Base-by-base conservation (phyloP, 2,113 vertebrate genomes). In the Hyaena hyaena region DNA sequence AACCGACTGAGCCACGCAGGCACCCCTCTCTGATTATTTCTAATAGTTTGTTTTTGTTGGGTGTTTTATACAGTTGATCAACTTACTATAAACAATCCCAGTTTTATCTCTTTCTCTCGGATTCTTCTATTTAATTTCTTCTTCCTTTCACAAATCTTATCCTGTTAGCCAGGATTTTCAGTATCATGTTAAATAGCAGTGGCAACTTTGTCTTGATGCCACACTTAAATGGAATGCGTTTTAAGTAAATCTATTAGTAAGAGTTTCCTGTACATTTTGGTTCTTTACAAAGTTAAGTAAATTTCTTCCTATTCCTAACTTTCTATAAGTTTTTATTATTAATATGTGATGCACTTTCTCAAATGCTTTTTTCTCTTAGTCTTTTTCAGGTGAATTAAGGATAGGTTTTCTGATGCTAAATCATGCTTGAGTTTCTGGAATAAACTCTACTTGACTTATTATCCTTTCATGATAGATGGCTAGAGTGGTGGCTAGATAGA, bases 181-280 rank as follows among this genome's bases (percentile, higher is more conserved):
- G 12, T n/a, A 66, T 73, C 21, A 87, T 71, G 55, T 91, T 93
- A 79, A 84, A 71, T 14, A 91, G 53, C 12, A 71, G 61, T 81
- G 24, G 10, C 43, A 82, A 80, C 1, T 19, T 76, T 82, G 17
- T 80, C 43, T 88, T 84, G 28, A 92, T 89, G 39, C 23, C 14
- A 92, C 4, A 53, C 35, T 74, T 89, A 85, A 43, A 28, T 35
- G 5, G 26, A 94, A 74, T 65, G 33, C 68, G 48, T 88, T 93
- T 90, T 55, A 94, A 69, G 39, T 90, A 50, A 95, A 93, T 74
- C 39, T n/a, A 93, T 55, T 87, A 89, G 31, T 65, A 93, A 84
- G 39, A 76, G 91, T 31, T 91, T 95, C 10, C 35, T 88, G 4
- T 68, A 73, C 10, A 74, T 92, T 93, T 96, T 73, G 76, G 21